A percentile compares a stretch with the other conserved stretches of the same genome.
These are phyloP conservation scores for Spisula solida DNA, from an alignment of 2,888 invertebrate genomes.

Conservation along the genomic window DNA sequence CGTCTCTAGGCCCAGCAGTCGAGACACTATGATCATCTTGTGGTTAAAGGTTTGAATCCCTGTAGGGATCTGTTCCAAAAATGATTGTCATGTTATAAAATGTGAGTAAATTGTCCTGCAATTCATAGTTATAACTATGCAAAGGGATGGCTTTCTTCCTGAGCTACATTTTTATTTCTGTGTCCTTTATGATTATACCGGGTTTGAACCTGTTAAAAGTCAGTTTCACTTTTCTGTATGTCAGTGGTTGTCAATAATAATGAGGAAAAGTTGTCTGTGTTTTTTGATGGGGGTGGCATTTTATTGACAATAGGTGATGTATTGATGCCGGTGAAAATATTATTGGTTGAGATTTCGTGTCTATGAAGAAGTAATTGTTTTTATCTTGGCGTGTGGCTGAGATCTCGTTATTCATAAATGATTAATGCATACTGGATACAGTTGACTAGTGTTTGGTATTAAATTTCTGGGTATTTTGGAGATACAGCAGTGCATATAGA, in stretches of 20 bases:
- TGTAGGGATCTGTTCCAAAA: too few relatives aligned
- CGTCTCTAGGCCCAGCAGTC: too few relatives aligned
- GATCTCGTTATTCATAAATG: neutral
- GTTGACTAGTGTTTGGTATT: neutral
- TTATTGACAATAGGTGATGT: constrained; percentile 19
- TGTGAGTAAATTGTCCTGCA: too few relatives aligned
- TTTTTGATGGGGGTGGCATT: neutral
- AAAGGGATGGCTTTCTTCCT: neutral
- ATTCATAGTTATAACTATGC: neutral
- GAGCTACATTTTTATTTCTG: neutral
- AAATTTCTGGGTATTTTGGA: neutral
- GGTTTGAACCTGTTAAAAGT: constrained; percentile 11
- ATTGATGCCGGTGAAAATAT: neutral
- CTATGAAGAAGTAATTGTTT: constrained; percentile 1
- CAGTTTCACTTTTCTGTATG: neutral
- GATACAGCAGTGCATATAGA: neutral
- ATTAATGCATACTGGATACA: neutral
- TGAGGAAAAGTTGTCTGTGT: neutral
- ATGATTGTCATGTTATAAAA: too few relatives aligned
- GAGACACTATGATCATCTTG: too few relatives aligned
- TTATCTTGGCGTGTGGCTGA: neutral
- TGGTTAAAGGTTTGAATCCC: too few relatives aligned
- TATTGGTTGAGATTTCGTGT: neutral
- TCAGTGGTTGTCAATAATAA: neutral
- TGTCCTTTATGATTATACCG: neutral